phyloP scores from a whole-genome alignment of 2,888 invertebrate genomes.

The Trichogramma evanescens region DNA sequence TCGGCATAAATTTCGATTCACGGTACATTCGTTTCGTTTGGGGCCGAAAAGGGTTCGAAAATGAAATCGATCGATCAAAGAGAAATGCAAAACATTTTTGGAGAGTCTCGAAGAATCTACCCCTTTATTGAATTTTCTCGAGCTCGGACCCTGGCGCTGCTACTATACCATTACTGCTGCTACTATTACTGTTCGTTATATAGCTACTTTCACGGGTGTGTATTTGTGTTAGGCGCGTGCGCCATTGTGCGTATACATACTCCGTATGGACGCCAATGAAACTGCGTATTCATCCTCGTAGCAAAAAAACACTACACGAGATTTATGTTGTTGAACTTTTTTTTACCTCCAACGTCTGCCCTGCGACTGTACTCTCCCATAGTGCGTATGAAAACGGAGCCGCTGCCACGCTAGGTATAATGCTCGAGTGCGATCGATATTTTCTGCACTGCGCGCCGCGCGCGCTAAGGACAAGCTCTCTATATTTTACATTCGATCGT shows the following conservation, averaged over 20 bases:
- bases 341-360: conserved; percentile 12
- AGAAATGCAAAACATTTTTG: conserved; percentile 22
- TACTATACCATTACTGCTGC: too few species aligned
- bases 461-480: not conserved
- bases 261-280: too few species aligned
- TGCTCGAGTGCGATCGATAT: conserved; percentile 30
- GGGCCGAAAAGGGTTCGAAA: not conserved
- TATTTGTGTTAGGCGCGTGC: too few species aligned
- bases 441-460: conserved; percentile 26
- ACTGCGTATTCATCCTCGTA: too few species aligned
- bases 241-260: too few species aligned
- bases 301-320: conserved; percentile 12
- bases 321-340: conserved; percentile 31
- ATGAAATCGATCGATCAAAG: conserved; percentile 10
- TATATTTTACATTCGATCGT: not conserved
- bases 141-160: not conserved
- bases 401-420: not conserved
- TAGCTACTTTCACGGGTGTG: too few species aligned
- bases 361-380: not conserved
- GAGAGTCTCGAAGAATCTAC: conserved; percentile 8
- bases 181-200: too few species aligned
- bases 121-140: conserved; percentile 23
- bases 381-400: not conserved
- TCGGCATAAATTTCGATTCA: conserved; percentile 7
- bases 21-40: too few species aligned